Conservation (phyloP, 2,888 invertebrate species). For the Ochropleura plecta region DNA sequence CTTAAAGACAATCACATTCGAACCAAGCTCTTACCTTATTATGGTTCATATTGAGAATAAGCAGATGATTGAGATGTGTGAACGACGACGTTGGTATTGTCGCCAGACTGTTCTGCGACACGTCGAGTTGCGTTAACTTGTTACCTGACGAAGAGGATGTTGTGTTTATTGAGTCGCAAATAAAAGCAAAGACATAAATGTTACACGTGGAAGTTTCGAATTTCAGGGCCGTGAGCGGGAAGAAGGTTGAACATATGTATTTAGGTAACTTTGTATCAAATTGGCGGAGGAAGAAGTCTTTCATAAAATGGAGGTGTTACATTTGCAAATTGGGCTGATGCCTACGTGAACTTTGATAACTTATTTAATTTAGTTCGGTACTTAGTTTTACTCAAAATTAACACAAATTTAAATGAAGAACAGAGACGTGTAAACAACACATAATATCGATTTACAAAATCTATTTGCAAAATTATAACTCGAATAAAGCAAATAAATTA, state of each 20-base stretch:
- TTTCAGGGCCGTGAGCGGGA: background rate
- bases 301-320: constrained; percentile 15
- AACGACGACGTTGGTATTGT: constrained; percentile 95
- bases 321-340: constrained; percentile 18
- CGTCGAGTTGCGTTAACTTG: constrained; percentile 96
- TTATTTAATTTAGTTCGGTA: background rate
- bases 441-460: background rate
- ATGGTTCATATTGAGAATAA: constrained; percentile 97
- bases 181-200: constrained; percentile 4
- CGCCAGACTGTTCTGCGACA: constrained; percentile 95
- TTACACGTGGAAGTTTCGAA: constrained; percentile 31
- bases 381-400: background rate
- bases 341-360: constrained; percentile 10
- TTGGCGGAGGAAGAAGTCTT: constrained; percentile 7
- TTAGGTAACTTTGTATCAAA: constrained; percentile 15
- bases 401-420: background rate
- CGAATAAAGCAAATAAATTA: background rate
- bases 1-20: background rate
- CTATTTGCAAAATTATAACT: background rate
- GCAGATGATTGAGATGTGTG: constrained; percentile 94
- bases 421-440: background rate
- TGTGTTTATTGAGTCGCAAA: constrained; percentile 29
- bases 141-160: constrained; percentile 91
- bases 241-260: background rate
- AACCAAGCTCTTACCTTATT: constrained; percentile 90